Evolutionary conservation across 1,140 invertebrate genomes (phyloP).

Genomic region (Drosophila pruinosa): DNA sequence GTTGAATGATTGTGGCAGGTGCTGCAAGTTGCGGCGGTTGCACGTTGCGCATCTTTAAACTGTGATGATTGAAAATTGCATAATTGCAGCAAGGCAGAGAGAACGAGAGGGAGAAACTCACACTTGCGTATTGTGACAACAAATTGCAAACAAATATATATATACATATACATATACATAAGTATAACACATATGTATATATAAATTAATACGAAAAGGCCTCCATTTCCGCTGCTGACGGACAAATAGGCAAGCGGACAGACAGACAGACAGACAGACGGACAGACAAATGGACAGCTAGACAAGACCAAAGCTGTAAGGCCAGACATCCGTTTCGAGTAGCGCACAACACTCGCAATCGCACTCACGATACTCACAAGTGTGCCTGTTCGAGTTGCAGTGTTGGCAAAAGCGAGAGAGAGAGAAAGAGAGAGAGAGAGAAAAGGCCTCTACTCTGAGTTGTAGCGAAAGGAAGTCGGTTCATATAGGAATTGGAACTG

Average conservation of each 20-base stretch:
- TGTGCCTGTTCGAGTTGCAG: slow-evolving; percentile 12
- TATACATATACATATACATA: neutral
- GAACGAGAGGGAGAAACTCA: neutral
- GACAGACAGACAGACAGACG: slow-evolving; percentile 36
- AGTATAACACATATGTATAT: neutral
- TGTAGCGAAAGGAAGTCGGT: slow-evolving; percentile 30
- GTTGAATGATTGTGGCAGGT: slow-evolving; percentile 56
- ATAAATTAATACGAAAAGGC: slow-evolving; percentile 35
- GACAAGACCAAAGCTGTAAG: slow-evolving; percentile 18
- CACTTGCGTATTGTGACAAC: slow-evolving; percentile 41
- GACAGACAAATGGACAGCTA: slow-evolving; percentile 10
- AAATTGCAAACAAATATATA: slow-evolving; percentile 1
- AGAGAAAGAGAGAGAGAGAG: neutral
- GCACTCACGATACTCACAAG: slow-evolving; percentile 11
- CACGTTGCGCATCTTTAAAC: slow-evolving; percentile 73
- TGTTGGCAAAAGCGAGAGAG: neutral
- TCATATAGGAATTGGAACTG: slow-evolving; percentile 9
- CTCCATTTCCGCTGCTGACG: slow-evolving; percentile 51
- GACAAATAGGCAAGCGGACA: slow-evolving; percentile 17
- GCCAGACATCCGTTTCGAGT: slow-evolving; percentile 43
- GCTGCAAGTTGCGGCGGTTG: slow-evolving; percentile 61
- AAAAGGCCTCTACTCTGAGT: neutral
- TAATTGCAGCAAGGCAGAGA: slow-evolving; percentile 58
- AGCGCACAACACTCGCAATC: neutral
- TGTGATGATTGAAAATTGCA: slow-evolving; percentile 79